These are phyloP conservation scores for Lucinisca nassula DNA, from an alignment of 2,888 invertebrate genomes.

Conservation along the genomic window DNA sequence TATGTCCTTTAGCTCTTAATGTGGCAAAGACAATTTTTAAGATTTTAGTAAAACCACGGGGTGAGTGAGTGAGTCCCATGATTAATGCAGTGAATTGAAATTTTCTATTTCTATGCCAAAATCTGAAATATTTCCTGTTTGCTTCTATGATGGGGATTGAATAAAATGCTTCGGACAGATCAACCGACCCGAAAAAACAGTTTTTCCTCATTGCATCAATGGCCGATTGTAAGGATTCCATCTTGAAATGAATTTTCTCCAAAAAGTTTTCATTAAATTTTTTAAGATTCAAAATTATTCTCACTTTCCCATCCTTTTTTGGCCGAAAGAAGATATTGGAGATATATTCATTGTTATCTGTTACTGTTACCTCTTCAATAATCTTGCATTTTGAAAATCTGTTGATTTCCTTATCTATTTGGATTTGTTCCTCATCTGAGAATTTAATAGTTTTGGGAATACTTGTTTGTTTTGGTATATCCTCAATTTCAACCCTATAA, in stretches of 20 bases:
- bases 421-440: not conserved
- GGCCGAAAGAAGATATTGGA: conserved; percentile 33
- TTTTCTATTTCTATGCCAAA: not conserved
- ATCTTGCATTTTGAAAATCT: conserved; percentile 15
- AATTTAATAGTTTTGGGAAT: conserved; percentile 23
- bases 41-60: too few relatives aligned
- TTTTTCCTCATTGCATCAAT: conserved; percentile 20
- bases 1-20: too few relatives aligned
- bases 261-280: conserved; percentile 27
- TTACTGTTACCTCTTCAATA: conserved; percentile 6
- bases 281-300: conserved; percentile 24
- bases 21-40: too few relatives aligned
- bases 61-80: too few relatives aligned
- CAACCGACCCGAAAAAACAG: conserved; percentile 9
- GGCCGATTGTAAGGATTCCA: too few relatives aligned
- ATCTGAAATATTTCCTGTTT: conserved; percentile 6
- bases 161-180: conserved; percentile 3
- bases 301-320: conserved; percentile 25
- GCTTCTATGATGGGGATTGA: not conserved
- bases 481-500: conserved; percentile 11
- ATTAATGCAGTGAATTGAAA: too few relatives aligned
- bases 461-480: conserved; percentile 17
- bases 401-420: conserved; percentile 25
- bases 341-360: conserved; percentile 18
- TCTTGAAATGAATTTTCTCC: conserved; percentile 13